Conservation (phyloP, 2,888 invertebrate genomes). For the Aricia artaxerxes region DNA sequence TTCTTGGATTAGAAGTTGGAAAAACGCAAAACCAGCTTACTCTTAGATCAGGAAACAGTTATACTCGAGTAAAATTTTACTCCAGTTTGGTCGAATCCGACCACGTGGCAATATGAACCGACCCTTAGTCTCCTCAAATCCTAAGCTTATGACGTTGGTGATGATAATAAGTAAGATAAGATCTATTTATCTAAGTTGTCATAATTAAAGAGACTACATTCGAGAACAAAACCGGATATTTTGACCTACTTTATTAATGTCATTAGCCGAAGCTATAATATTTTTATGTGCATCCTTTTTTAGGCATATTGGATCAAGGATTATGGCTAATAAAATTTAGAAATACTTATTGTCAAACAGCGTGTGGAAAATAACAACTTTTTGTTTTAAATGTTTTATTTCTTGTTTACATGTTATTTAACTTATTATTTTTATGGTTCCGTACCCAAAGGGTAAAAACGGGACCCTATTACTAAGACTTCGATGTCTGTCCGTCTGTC, state of each 20-base stretch:
- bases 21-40: too few species aligned
- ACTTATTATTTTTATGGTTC: too few species aligned
- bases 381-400: background rate
- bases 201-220: slow-evolving; percentile 29
- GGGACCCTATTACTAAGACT: too few species aligned
- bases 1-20: too few species aligned
- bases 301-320: background rate
- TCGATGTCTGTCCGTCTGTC: too few species aligned
- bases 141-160: background rate
- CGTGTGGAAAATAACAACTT: background rate
- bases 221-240: slow-evolving; percentile 1
- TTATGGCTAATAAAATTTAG: background rate
- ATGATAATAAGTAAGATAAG: background rate
- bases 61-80: too few species aligned
- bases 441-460: too few species aligned
- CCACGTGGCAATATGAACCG: background rate
- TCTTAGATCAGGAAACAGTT: too few species aligned
- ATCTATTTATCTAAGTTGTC: background rate
- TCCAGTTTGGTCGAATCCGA: too few species aligned
- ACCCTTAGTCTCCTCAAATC: background rate
- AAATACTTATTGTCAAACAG: background rate
- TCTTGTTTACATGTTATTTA: too few species aligned
- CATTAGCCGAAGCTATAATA: background rate
- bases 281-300: slow-evolving; percentile 15
- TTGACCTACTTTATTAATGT: slow-evolving; percentile 21